Base-by-base conservation (phyloP, 2,888 invertebrate genomes). In the Cantharis lateralis region DNA sequence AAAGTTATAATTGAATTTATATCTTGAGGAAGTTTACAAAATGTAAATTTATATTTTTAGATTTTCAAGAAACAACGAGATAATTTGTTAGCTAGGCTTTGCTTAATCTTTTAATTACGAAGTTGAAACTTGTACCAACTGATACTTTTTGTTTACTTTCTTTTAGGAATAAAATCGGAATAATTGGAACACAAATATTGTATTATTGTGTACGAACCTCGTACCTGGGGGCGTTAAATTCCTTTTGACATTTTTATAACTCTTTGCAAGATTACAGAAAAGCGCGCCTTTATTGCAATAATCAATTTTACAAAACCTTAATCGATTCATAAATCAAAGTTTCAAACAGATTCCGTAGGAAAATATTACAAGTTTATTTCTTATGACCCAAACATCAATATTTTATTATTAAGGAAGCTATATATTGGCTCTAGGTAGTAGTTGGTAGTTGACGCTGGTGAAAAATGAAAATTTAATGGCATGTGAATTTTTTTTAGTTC, bases 391-490 rank as follows among this genome's bases (percentile, higher is more conserved):
- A 16, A 62, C 76, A 68, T 76, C 71, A 72, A 76, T 72, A 69
- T 76, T 72, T 76, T 76, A 72, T 72, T 72, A 71, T 72, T 71
- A 68, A 32, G 71, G 62, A 69, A 75, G 71, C 63, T 28, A 75
- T 71, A 71, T 71, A 75, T 71, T 64, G 15, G 64, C n/a, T 64
- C 61, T 62, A 26, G 24, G 66, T 71, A 75, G 69, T 62, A 73
- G 68, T 73, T 73, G 18, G 20, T 28, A 16, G 72, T 68, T 20
- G 64, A 66, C 64, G 20, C 20, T 13, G 7, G 7, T 66, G 64
- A 66, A 66, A 66, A 66, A 66, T 66, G 64, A 24, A 66, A 66
- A 20, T 66, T n/a, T 66, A 66, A 66, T 66, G 64, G 18, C 11
- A 48, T 48, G 48, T n/a, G 48, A 48, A 48, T 48, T 48, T 48